Evolutionary conservation across 1,140 invertebrate species (phyloP).

Genomic region (Brachionus manjavacas): DNA sequence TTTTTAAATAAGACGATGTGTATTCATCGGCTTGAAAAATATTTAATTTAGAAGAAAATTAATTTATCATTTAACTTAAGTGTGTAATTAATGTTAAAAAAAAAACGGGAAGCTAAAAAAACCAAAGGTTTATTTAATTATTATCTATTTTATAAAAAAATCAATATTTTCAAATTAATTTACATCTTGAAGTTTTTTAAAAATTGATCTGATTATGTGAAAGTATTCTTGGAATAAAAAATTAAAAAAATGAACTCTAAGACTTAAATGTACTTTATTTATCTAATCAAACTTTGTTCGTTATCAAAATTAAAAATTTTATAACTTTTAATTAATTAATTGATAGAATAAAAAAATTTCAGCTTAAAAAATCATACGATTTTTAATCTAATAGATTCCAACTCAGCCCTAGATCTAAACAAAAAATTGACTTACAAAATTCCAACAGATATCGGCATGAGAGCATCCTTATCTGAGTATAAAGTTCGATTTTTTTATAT

Average conservation of each 20-base stretch:
- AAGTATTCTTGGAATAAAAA: background rate
- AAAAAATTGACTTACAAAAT: background rate
- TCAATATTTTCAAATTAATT: too few species aligned
- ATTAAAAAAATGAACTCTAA: background rate
- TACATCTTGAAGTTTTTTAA: too few species aligned
- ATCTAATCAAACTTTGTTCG: background rate
- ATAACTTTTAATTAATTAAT: too few species aligned
- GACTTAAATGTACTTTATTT: background rate
- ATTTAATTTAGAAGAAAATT: background rate
- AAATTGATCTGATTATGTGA: too few species aligned
- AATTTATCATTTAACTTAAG: background rate
- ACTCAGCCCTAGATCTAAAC: background rate
- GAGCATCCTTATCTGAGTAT: background rate
- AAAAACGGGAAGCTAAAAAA: too few species aligned
- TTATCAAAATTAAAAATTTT: background rate
- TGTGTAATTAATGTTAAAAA: too few species aligned
- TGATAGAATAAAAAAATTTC: background rate
- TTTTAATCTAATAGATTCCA: background rate
- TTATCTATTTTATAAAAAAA: too few species aligned
- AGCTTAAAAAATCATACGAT: background rate
- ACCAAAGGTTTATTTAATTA: too few species aligned
- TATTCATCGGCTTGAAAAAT: slow-evolving; percentile 14
- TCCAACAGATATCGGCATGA: background rate
- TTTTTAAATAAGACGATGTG: background rate
- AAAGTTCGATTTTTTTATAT: background rate